Evolutionary conservation across 2,797 vertebrate genomes (phyloP).

Genomic region (Helostoma temminkii): DNA sequence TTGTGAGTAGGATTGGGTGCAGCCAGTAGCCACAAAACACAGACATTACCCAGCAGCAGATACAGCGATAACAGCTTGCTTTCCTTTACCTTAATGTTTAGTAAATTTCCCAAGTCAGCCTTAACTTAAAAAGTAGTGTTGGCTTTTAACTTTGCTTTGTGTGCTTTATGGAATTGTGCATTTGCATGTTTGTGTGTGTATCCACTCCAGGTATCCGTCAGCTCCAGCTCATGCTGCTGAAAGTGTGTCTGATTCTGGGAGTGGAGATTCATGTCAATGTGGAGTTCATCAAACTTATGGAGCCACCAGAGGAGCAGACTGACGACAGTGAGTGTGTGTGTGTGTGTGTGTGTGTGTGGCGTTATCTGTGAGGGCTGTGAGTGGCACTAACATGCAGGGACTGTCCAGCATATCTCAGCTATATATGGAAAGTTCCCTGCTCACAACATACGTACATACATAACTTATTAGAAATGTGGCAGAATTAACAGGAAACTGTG

Average conservation of each 20-base stretch:
- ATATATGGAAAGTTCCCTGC: slow-evolving; percentile 39
- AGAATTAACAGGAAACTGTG: slow-evolving; percentile 5
- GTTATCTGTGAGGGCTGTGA: slow-evolving; percentile 10
- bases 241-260: slow-evolving; percentile 92
- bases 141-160: too few relatives aligned
- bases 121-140: too few relatives aligned
- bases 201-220: slow-evolving; percentile 92
- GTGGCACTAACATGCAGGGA: slow-evolving; percentile 32
- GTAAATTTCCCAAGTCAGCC: too few relatives aligned
- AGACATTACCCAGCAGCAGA: too few relatives aligned
- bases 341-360: slow-evolving; percentile 2
- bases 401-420: slow-evolving; percentile 45
- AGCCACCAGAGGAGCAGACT: slow-evolving; percentile 92
- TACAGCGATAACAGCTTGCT: too few relatives aligned
- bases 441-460: slow-evolving; percentile 13
- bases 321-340: slow-evolving; percentile 83
- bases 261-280: slow-evolving; percentile 95
- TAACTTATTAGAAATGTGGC: slow-evolving; percentile 15
- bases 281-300: slow-evolving; percentile 92
- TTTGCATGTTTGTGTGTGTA: too few relatives aligned
- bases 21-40: too few relatives aligned
- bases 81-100: too few relatives aligned
- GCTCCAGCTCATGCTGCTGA: slow-evolving; percentile 96
- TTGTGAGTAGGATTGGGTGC: too few relatives aligned
- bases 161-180: too few relatives aligned